Evolutionary conservation across 35 echinoderm and acorn worm genomes (phyloP).

Genomic region (Apostichopus californicus): DNA sequence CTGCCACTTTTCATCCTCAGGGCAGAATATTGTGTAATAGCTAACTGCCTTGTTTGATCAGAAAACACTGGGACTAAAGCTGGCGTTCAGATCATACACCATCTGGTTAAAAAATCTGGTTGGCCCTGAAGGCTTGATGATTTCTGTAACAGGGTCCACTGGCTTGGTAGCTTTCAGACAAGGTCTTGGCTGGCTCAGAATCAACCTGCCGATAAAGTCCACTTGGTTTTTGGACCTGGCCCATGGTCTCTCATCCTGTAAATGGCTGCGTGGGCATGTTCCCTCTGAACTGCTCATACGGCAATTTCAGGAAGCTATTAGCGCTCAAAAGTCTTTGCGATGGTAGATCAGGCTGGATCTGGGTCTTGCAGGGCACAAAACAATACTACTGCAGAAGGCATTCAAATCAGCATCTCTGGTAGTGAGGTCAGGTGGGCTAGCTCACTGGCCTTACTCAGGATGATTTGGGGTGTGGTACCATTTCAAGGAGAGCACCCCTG

Average conservation of each 20-base stretch:
- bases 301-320: constrained; percentile 30
- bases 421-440: constrained; percentile 30
- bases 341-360: constrained; percentile 22
- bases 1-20: constrained; percentile 61
- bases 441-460: background rate
- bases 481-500: constrained; percentile 19
- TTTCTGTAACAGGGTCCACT: constrained; percentile 44
- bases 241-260: constrained; percentile 38
- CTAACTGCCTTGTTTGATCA: constrained; percentile 59
- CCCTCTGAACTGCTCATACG: constrained; percentile 26
- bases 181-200: constrained; percentile 42
- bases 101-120: constrained; percentile 29
- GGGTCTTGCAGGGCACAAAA: background rate
- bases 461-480: constrained; percentile 42
- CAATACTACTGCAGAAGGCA: constrained; percentile 35
- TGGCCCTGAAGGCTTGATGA: constrained; percentile 26
- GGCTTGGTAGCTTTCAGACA: constrained; percentile 45
- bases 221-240: constrained; percentile 38
- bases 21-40: constrained; percentile 48
- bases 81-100: constrained; percentile 36
- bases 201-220: constrained; percentile 44
- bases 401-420: constrained; percentile 44
- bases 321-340: constrained; percentile 23
- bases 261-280: constrained; percentile 29
- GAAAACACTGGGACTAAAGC: constrained; percentile 31